Evolutionary conservation across 2,888 invertebrate genomes (phyloP).

Genomic region (Xylophagus ater): DNA sequence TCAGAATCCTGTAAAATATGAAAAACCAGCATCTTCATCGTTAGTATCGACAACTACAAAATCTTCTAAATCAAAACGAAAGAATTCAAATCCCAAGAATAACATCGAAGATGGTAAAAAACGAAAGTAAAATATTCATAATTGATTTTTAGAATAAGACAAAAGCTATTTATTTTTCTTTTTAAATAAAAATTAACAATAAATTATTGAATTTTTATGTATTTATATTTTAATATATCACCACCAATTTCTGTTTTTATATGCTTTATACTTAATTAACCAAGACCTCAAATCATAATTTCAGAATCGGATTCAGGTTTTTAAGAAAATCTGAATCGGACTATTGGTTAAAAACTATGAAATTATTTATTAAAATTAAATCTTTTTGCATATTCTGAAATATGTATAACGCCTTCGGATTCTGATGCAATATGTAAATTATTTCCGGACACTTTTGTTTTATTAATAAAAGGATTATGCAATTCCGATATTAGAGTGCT

Average conservation of each 20-base stretch:
- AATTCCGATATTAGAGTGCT: constrained; percentile 47
- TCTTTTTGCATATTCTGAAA: constrained; percentile 26
- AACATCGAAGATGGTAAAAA: too few species aligned
- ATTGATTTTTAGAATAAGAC: too few species aligned
- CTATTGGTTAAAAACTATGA: neutral
- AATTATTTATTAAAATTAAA: neutral
- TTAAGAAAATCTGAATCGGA: neutral
- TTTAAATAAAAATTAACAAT: neutral
- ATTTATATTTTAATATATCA: neutral
- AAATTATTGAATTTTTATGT: neutral
- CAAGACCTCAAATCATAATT: neutral
- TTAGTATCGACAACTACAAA: too few species aligned
- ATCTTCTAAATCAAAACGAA: too few species aligned
- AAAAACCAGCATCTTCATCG: too few species aligned
- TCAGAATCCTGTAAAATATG: too few species aligned
- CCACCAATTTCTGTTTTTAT: neutral
- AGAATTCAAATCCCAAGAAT: too few species aligned
- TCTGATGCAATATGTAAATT: constrained; percentile 43
- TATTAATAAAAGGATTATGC: constrained; percentile 45
- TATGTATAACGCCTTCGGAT: constrained; percentile 30
- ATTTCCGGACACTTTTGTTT: constrained; percentile 40
- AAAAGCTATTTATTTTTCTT: too few species aligned
- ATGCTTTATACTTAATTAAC: neutral
- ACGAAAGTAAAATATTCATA: too few species aligned
- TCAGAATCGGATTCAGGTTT: neutral